Evolutionary conservation across 2,888 invertebrate species (phyloP), one percentile per base, ranked within the genome.

Genomic region (Thera obeliscata): DNA sequence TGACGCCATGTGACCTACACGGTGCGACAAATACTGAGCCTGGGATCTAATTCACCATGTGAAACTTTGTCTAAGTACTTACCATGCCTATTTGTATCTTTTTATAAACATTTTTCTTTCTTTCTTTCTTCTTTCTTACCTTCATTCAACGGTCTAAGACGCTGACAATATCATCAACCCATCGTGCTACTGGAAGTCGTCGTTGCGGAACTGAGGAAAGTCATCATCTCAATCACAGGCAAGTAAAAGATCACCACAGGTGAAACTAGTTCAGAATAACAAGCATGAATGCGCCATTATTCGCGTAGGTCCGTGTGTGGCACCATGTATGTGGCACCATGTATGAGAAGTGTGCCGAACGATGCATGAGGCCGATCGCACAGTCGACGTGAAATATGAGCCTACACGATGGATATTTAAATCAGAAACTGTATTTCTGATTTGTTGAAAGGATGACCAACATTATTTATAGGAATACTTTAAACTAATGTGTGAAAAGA

Each of bases 341-440:
- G 67, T 61, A 55, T 59, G 61, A 43, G 61, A 63, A 68, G 61
- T 61, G 56, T 60, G 64, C 41, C 57, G 54, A 54, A 61, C 64
- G 68, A 68, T 54, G 64, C 35, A 64, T 61, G 68, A 12, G 61
- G 64, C 68, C 64, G 64, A 49, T 57, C 56, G 56, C 46, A 35
- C 56, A 50, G 22, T 48, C 33, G 61, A 68, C 64, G 64, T 65
- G 61, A 68, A 58, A 65, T 68, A 68, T 68, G 68, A 68, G 11
- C 61, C 36, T 56, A 43, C 43, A 11, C 43, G n/a, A 33, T 54
- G 48, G 61, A 65, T 66, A 66, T 66, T 66, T 56, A 69, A 69
- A 69, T 65, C 49, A 64, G 55, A 12, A 65, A 68, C 64, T 64
- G 68, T 65, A 61, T 55, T 55, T 55, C 6, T 46, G 55, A 55